Percentiles rank a stretch among this genome's conserved stretches.
Conservation (phyloP, 2,888 invertebrate genomes). For the Trachelus tabidus region DNA sequence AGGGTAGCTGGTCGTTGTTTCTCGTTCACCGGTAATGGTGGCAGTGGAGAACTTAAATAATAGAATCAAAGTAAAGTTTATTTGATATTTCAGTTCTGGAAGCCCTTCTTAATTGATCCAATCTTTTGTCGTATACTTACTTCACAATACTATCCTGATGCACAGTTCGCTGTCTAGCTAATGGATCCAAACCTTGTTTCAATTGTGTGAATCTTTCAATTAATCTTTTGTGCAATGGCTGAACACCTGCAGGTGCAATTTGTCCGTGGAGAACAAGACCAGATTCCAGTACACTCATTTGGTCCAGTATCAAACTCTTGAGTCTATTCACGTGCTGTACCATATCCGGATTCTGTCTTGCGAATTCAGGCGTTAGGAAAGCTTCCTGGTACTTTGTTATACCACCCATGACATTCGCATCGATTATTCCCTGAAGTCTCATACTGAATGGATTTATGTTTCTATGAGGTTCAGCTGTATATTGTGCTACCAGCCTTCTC, state of each 20-base stretch:
- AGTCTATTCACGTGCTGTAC: constrained; percentile 72
- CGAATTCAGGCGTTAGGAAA: constrained; percentile 87
- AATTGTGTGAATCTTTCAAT: constrained; percentile 89
- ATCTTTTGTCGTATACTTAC: constrained; percentile 66
- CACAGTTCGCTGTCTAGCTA: constrained; percentile 63
- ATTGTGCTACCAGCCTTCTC: constrained; percentile 81
- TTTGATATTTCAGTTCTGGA: background rate
- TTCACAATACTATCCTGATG: constrained; percentile 87
- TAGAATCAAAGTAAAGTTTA: background rate
- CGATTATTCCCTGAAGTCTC: constrained; percentile 92
- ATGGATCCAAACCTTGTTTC: constrained; percentile 79
- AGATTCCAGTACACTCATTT: constrained; percentile 83
- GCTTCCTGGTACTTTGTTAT: constrained; percentile 96
- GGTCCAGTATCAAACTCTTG: constrained; percentile 79
- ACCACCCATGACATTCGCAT: constrained; percentile 96
- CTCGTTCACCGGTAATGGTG: constrained; percentile 77
- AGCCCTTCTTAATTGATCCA: background rate
- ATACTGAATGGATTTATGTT: constrained; percentile 94
- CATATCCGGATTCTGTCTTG: constrained; percentile 71
- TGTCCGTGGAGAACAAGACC: constrained; percentile 87
- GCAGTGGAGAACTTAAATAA: constrained; percentile 78
- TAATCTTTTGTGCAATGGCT: constrained; percentile 89
- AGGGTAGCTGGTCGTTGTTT: constrained; percentile 57
- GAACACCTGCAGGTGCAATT: constrained; percentile 88
- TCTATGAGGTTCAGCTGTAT: constrained; percentile 82